Evolutionary conservation across 2,113 vertebrate genomes (phyloP).

Genomic region (Oncorhynchus keta): DNA sequence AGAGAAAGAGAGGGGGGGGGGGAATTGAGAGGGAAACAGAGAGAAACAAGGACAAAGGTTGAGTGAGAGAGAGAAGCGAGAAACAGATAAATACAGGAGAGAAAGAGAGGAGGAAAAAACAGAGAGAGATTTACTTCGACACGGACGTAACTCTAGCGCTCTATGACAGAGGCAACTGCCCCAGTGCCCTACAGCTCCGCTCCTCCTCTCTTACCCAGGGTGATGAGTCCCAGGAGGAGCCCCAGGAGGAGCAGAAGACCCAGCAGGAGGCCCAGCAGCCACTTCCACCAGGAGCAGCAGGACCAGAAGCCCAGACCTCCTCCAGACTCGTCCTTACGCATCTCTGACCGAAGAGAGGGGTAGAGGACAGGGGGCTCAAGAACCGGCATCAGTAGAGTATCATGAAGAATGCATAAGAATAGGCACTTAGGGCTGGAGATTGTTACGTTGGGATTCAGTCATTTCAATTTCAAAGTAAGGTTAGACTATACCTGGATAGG

Average conservation of each 20-base stretch:
- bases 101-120: neutral
- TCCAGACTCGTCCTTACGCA: constrained; percentile 56
- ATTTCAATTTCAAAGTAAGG: too few species aligned
- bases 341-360: constrained; percentile 68
- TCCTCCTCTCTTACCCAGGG: constrained; percentile 77
- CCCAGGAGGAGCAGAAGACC: constrained; percentile 86
- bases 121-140: constrained; percentile 43
- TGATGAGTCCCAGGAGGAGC: constrained; percentile 90
- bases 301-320: constrained; percentile 50
- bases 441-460: too few species aligned
- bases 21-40: neutral
- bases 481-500: constrained; percentile 79
- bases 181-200: constrained; percentile 55
- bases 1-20: neutral
- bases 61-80: constrained; percentile 10
- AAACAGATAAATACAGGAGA: too few species aligned
- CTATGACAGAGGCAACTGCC: neutral
- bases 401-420: neutral
- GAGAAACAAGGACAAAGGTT: neutral
- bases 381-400: neutral
- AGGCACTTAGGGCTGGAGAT: neutral
- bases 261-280: constrained; percentile 89
- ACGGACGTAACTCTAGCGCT: constrained; percentile 22
- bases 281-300: constrained; percentile 96
- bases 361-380: neutral